Evolutionary conservation across 35 echinoderm and acorn worm species (phyloP), one percentile per base, ranked within the genome.

Genomic region (Heliocidaris erythrogramma): DNA sequence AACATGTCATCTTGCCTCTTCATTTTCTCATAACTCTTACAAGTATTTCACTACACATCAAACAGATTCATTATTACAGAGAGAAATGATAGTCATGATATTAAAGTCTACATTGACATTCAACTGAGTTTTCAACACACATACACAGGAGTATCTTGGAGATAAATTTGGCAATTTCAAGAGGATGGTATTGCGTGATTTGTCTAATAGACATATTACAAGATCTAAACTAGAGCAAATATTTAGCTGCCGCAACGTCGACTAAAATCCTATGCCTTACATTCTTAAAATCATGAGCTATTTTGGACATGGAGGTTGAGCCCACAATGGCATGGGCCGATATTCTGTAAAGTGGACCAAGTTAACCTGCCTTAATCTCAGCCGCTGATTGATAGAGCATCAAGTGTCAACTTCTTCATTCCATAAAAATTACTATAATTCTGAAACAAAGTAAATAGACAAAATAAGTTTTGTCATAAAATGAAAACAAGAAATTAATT

Each of bases 101-200:
- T 56, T 56, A 56, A 56, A 78, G 18, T 78, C 65, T 27, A 78
- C 21, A 27, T 7, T 78, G 65, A 78, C 65, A 78, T n/a, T 78
- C 27, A 78, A 78, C 18, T 78, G 65, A 78, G 65, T 78, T 78
- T 78, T 78, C 65, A 78, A 78, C 65, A 78, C 65, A 78, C 65
- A 78, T 78, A 27, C 65, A 78, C 65, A 78, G 65, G 65, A 78
- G 65, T 78, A 78, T 78, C 65, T 27, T 78, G 65, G 65, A 21
- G 65, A 78, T 78, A 78, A 78, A 78, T 78, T 78, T 78, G 65
- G 65, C 65, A 78, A 78, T 78, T 78, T 78, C 4, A 78, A 78
- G 65, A 78, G 27, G 65, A 56, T 78, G 65, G 65, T 78, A 78
- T 78, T 78, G 65, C 60, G 21, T 69, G 13, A 69, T 52, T 42